These are phyloP conservation scores for Ochotona curzoniae DNA, from an alignment of 2,113 vertebrate genomes.

Conservation along the genomic window DNA sequence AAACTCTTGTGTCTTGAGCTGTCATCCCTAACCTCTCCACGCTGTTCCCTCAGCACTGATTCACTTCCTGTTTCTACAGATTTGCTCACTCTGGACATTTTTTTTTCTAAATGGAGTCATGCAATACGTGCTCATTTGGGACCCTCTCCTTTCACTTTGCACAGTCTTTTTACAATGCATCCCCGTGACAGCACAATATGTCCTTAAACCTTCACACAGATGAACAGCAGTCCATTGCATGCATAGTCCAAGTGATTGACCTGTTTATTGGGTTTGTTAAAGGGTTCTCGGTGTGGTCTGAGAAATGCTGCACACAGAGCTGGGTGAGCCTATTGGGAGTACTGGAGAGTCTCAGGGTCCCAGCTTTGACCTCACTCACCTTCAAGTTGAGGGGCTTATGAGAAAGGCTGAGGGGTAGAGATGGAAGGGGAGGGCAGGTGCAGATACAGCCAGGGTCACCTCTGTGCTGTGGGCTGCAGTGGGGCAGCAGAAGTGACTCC, in stretches of 20 bases:
- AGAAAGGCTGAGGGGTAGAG: neutral
- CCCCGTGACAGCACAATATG: too few relatives aligned
- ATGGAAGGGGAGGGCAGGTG: neutral
- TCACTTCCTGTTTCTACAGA: neutral
- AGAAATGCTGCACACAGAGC: neutral
- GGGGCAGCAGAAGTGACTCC: neutral
- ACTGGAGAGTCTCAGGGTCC: neutral
- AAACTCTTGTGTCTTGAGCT: neutral
- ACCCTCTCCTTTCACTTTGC: neutral
- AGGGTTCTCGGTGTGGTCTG: neutral
- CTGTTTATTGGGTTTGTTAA: neutral
- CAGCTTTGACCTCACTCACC: neutral
- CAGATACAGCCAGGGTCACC: accelerated
- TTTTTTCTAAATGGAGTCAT: neutral
- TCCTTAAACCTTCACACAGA: neutral
- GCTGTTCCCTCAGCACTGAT: neutral
- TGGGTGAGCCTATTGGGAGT: neutral
- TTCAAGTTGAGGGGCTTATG: neutral
- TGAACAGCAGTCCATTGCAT: neutral
- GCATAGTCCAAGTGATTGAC: neutral
- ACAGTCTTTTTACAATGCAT: neutral
- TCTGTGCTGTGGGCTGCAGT: neutral
- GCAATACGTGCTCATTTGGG: neutral
- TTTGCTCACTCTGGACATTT: neutral
- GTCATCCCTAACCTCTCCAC: neutral